Evolutionary conservation across 2,888 invertebrate species (phyloP), one percentile per base, ranked within the genome.

Genomic region (Trissoscelio sp.): DNA sequence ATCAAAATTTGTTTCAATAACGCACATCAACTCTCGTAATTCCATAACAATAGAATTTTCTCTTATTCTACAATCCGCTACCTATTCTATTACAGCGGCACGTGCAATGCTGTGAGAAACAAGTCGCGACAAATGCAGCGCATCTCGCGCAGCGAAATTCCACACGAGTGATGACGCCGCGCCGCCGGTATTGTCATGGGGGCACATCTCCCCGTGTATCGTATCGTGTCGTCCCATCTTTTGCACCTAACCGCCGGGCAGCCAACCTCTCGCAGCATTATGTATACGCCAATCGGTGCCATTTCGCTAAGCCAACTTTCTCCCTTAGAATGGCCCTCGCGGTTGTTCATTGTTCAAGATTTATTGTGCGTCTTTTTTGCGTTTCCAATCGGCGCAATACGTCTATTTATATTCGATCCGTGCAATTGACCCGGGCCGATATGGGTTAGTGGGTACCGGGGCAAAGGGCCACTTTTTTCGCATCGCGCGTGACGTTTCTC

Each of bases 291-390:
- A 46, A 64, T 67, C 70, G 78, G 7, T 64, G 78, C 70, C 78
- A 70, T 78, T 78, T 78, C 57, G 64, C 60, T 58, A 60, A 37
- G 24, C 11, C 44, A 31, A 70, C 78, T 78, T 78, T 78, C 78
- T 78, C 78, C 70, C 57, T 31, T 39, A 16, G 51, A 60, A 55
- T 22, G 55, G 22, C 51, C 53, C 53, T 31, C n/a, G n/a, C 48
- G 58, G 34, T 39, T 18, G 24, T 53, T 58, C 67, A 75, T 67
- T 75, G 75, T 67, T 51, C 34, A n/a, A 22, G 24, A 66, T 74
- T 73, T 53, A 74, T 55, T 57, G 22, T 66, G 12, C 12, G 9
- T 18, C 24, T 44, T 70, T 58, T 70, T 48, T 44, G 7, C 16
- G n/a, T 34, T 53, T 34, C 53, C 55, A 14, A 55, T 55, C 53